Evolutionary conservation across 2,113 vertebrate species (phyloP), one percentile per base, ranked within the genome.

Genomic region (Gopherus flavomarginatus): DNA sequence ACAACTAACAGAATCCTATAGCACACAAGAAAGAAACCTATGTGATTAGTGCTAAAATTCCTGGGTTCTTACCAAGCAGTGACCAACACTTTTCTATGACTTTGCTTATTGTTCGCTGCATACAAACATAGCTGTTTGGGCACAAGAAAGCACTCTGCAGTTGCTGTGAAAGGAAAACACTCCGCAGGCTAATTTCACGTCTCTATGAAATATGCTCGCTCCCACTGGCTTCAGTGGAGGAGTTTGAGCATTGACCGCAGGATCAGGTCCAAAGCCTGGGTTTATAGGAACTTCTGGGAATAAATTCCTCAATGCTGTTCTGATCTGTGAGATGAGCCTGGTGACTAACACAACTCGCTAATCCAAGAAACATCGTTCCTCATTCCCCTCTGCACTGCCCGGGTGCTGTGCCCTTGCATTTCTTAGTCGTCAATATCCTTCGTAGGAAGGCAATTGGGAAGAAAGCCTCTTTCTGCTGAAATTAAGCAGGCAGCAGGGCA

Each of bases 161-260:
- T 13, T 26, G 72, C 72, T 77, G 38, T 24, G n/a, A 44, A 44
- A 77, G 72, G 72, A 26, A 77, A 44, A 12, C 42, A 44, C 24
- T 8, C 72, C 38, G 19, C 35, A 14, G 3, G 69, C n/a, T 11
- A 8, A 72, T n/a, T 38, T 22, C 35, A 42, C 17, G 24, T 10
- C 10, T n/a, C 16, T 75, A 22, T 38, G 44, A 35, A 92, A 5
- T 29, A 24, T 2, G 0, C 35, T 5, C 0, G 3, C 50, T 59
- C 35, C 69, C 0, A 10, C 42, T 24, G 5, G 35, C 2, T 0
- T 0, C 72, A 6, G 69, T 2, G 0, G 2, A 8, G 0, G 6
- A 57, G 31, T 75, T 24, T 49, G 42, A 13, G 44, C 29, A 78
- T 24, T 16, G 1, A 17, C 52, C 0, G 0, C 31, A 0, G 0